Conservation (phyloP, 2,797 vertebrate species). For the Denticeps clupeoides region DNA sequence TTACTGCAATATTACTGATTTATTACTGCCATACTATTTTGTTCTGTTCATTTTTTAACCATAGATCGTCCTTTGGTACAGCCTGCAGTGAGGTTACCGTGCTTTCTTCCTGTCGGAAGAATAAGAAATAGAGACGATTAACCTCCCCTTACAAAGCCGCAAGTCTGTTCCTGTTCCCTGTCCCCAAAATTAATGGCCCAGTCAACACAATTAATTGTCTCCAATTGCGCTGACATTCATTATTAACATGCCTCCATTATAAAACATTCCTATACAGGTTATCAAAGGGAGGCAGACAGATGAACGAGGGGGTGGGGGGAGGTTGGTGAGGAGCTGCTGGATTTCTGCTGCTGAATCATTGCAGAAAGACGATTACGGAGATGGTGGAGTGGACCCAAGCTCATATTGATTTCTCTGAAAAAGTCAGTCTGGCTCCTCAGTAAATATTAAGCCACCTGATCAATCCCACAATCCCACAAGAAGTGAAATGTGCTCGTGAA, state of each 20-base stretch:
- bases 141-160: no score
- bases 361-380: slow-evolving; percentile 54
- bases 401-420: slow-evolving; percentile 61
- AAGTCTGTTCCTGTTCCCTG: no score
- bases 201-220: slow-evolving; percentile 66
- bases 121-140: no score
- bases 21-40: no score
- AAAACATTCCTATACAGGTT: slow-evolving; percentile 34
- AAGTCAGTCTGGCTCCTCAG: slow-evolving; percentile 57
- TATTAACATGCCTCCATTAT: slow-evolving; percentile 58
- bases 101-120: no score
- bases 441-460: slow-evolving; percentile 62
- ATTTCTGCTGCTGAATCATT: slow-evolving; percentile 52
- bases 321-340: slow-evolving; percentile 27
- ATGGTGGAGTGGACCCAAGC: slow-evolving; percentile 49
- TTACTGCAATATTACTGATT: no score
- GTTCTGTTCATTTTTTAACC: no score
- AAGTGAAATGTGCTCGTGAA: slow-evolving; percentile 32
- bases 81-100: no score
- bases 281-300: slow-evolving; percentile 36
- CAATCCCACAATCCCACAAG: slow-evolving; percentile 35
- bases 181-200: slow-evolving; percentile 61
- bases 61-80: no score
- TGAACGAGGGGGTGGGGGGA: slow-evolving; percentile 24
- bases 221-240: slow-evolving; percentile 69